phyloP scores from a whole-genome alignment of 2,797 vertebrate genomes.

The Lacerta bilineata region DNA sequence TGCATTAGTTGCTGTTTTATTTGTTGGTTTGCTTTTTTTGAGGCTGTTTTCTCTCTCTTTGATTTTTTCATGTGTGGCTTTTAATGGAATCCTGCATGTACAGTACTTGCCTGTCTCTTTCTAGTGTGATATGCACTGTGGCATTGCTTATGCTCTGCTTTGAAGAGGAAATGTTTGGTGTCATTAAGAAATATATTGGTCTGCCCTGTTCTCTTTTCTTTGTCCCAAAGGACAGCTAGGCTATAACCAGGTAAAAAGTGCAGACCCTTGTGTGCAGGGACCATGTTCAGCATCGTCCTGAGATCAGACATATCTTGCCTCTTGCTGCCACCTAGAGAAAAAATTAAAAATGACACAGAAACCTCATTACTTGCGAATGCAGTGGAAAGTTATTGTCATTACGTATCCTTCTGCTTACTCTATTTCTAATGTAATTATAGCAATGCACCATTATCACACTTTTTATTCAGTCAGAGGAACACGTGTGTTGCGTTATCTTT shows the following conservation, averaged over 20 bases:
- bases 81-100: too few relatives aligned
- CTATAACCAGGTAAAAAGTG: background rate
- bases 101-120: too few relatives aligned
- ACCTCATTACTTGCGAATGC: background rate
- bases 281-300: rapidly evolving
- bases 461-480: background rate
- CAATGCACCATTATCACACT: background rate
- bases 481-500: background rate
- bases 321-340: slow-evolving; percentile 74
- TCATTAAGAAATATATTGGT: background rate
- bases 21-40: too few relatives aligned
- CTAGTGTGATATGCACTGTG: rapidly evolving
- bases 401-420: background rate
- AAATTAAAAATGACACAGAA: slow-evolving; percentile 31
- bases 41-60: too few relatives aligned
- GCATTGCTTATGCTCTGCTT: slow-evolving; percentile 36
- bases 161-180: background rate
- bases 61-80: too few relatives aligned
- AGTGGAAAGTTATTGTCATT: background rate
- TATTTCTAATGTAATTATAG: background rate
- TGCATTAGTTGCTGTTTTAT: background rate
- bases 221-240: background rate
- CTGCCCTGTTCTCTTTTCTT: background rate
- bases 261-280: background rate
- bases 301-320: slow-evolving; percentile 15